Conservation (phyloP, 2,113 vertebrate species). For the Urocolius indicus region DNA sequence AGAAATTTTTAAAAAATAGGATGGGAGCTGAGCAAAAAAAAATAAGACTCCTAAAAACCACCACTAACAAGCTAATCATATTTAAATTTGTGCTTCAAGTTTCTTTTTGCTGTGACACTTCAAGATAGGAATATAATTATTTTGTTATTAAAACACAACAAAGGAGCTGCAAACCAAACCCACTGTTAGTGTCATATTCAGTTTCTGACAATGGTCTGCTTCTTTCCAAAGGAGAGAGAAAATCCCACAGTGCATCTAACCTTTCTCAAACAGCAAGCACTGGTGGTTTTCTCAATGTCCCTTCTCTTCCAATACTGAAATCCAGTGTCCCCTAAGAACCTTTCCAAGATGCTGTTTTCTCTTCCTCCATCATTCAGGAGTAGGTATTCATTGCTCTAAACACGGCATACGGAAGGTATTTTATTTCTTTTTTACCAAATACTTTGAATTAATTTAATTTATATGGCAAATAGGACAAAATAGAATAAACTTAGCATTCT, state of each 20-base stretch:
- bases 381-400: neutral
- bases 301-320: neutral
- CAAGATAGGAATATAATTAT: conserved; percentile 34
- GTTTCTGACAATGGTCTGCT: neutral
- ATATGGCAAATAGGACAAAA: neutral
- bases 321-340: neutral
- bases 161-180: neutral
- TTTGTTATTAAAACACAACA: conserved; percentile 42
- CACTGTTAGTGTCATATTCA: neutral
- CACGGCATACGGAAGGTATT: neutral
- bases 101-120: conserved; percentile 31
- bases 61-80: conserved; percentile 50
- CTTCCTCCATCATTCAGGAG: neutral
- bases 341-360: neutral
- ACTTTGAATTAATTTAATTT: neutral
- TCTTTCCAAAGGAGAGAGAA: neutral
- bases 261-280: neutral
- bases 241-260: neutral
- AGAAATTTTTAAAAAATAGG: conserved; percentile 52
- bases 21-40: conserved; percentile 17
- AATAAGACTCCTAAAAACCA: conserved; percentile 20
- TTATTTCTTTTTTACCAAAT: neutral
- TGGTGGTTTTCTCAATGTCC: neutral
- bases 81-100: conserved; percentile 55
- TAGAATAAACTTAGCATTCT: neutral